Percentiles rank a stretch among this genome's conserved stretches.
phyloP scores from a whole-genome alignment of 2,888 invertebrate species.

The Hecatera dysodea region DNA sequence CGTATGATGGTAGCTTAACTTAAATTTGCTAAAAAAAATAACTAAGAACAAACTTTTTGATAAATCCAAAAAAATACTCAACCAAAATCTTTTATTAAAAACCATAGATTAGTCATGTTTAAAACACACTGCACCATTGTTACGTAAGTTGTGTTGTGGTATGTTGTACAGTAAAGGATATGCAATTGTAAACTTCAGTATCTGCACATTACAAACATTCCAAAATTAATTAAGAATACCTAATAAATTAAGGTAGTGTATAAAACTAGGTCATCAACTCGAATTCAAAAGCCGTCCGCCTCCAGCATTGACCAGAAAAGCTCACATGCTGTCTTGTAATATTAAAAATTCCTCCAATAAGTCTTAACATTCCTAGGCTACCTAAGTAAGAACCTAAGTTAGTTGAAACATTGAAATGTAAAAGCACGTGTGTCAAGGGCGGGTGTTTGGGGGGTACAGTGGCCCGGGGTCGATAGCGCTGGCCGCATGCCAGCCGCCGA shows the following conservation, averaged over 20 bases:
- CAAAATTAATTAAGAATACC: no score
- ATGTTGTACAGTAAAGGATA: no score
- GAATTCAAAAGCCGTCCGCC: neutral
- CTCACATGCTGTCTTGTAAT: neutral
- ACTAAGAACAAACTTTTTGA: no score
- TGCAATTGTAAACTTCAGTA: no score
- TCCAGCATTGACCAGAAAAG: neutral
- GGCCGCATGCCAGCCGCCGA: slow-evolving; percentile 89
- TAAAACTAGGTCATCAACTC: neutral
- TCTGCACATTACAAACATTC: neutral
- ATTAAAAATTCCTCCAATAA: neutral
- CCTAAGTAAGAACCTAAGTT: slow-evolving; percentile 15
- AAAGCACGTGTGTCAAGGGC: slow-evolving; percentile 71
- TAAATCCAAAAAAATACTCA: no score
- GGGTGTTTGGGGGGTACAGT: slow-evolving; percentile 61
- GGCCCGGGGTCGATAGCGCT: slow-evolving; percentile 86
- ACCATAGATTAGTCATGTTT: neutral
- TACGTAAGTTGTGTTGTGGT: neutral
- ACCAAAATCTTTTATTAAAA: neutral
- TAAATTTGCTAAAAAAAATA: no score
- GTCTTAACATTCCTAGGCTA: neutral
- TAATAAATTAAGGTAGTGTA: neutral
- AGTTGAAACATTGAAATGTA: slow-evolving; percentile 50
- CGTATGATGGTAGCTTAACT: no score
- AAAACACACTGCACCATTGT: neutral